Conservation (phyloP, 2,888 invertebrate species). For the Sthenelais limicola region DNA sequence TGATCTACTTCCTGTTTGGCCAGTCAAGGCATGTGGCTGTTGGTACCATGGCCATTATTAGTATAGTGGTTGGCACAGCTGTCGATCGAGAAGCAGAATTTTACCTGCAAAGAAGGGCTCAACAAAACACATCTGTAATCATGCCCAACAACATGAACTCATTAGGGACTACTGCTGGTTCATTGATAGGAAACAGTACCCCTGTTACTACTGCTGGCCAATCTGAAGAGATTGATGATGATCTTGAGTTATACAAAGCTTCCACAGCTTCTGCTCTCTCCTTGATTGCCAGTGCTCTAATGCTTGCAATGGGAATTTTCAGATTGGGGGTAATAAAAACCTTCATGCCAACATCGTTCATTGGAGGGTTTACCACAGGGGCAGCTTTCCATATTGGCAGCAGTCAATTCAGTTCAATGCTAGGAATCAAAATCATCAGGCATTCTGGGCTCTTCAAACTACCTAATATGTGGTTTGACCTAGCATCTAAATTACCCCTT, state of each 20-base stretch:
- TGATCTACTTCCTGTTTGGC: conserved; percentile 87
- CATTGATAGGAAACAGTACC: background rate
- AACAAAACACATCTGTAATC: no score
- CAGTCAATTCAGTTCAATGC: conserved; percentile 54
- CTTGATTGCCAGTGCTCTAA: conserved; percentile 60
- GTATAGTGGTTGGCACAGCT: conserved; percentile 65
- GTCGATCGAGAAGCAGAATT: conserved; percentile 46
- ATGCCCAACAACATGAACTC: conserved; percentile 3
- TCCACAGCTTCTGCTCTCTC: conserved; percentile 50
- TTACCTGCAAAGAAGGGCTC: no score
- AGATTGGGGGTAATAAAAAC: conserved; percentile 83
- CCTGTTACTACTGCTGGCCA: background rate
- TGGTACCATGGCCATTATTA: conserved; percentile 71
- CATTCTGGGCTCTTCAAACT: conserved; percentile 62
- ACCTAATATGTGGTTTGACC: conserved; percentile 66
- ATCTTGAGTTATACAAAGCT: conserved; percentile 40
- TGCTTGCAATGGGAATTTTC: conserved; percentile 84
- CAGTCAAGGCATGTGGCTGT: conserved; percentile 91
- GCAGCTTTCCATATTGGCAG: conserved; percentile 53
- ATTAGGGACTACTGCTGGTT: no score
- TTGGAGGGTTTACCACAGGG: conserved; percentile 55
- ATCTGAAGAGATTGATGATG: background rate
- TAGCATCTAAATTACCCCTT: conserved; percentile 75
- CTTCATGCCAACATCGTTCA: conserved; percentile 81
- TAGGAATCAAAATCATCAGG: conserved; percentile 60